Percentiles rank a stretch among this genome's conserved stretches.
Conservation (phyloP, 2,888 invertebrate genomes). For the Heteromurus nitidus region DNA sequence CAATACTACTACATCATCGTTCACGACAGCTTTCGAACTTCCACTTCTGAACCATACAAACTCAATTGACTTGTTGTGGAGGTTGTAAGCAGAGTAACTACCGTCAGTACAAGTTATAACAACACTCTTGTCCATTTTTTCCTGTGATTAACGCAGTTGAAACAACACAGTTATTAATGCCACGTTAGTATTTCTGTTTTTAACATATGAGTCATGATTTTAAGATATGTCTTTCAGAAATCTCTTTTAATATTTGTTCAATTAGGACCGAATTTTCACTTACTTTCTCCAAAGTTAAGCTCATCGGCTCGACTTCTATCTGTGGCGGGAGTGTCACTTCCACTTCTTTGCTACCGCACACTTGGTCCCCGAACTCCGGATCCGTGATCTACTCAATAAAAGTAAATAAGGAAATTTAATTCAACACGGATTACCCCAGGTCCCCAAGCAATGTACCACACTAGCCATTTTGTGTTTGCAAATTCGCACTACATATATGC, state of each 20-base stretch:
- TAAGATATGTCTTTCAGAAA: no score
- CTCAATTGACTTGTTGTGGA: conserved; percentile 42
- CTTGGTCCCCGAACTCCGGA: conserved; percentile 82
- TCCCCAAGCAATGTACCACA: no score
- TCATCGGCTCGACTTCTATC: conserved; percentile 83
- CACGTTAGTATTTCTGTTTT: no score
- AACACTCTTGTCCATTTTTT: conserved; percentile 26
- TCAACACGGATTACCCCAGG: no score
- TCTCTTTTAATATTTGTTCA: no score
- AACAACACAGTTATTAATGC: no score
- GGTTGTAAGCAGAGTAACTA: conserved; percentile 37
- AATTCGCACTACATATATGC: no score
- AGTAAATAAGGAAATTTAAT: no score
- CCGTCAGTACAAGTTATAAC: conserved; percentile 62
- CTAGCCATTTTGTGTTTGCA: no score
- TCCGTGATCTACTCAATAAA: conserved; percentile 57
- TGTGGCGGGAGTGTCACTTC: conserved; percentile 81
- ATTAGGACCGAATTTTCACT: no score
- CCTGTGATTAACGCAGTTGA: no score
- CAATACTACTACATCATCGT: conserved; percentile 53
- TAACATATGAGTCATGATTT: no score
- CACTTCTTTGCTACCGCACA: conserved; percentile 81
- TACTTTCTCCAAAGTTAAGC: conserved; percentile 84
- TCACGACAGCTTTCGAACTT: conserved; percentile 16
- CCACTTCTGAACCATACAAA: conserved; percentile 32